phyloP scores from a whole-genome alignment of 1,140 invertebrate genomes.

The Temnothorax curvispinosus region DNA sequence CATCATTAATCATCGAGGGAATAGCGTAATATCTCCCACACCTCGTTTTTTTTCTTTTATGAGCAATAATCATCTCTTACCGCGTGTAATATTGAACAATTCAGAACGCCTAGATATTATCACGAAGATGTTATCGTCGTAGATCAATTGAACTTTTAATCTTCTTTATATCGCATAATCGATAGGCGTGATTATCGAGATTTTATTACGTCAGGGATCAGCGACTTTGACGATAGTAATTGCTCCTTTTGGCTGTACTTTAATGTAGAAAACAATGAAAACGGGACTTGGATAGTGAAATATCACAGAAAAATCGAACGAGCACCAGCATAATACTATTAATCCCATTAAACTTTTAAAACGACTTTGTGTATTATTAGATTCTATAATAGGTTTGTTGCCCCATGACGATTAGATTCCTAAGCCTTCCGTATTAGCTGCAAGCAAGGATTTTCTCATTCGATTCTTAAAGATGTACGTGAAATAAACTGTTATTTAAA shows the following conservation, averaged over 20 bases:
- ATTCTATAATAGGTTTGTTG: not conserved
- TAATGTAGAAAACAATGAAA: not conserved
- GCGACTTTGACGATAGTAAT: not conserved
- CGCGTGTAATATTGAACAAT: not conserved
- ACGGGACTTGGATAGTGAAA: not conserved
- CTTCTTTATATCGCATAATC: constrained; percentile 20
- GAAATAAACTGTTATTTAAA: not conserved
- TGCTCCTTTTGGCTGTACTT: not conserved
- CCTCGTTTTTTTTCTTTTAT: not conserved
- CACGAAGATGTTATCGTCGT: constrained; percentile 3
- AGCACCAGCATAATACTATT: not conserved
- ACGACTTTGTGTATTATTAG: not conserved
- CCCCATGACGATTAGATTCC: not conserved
- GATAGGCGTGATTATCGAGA: constrained; percentile 19
- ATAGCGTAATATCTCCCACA: not conserved
- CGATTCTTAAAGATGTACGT: not conserved
- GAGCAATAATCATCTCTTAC: not conserved
- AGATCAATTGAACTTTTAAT: constrained; percentile 5
- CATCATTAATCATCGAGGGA: not conserved
- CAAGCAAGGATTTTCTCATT: not conserved
- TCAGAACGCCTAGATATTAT: not conserved
- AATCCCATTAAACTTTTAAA: not conserved
- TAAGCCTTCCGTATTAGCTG: not conserved
- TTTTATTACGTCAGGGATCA: constrained; percentile 23
- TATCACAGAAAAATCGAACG: not conserved